These are phyloP conservation scores for Erebia epiphron DNA, from an alignment of 2,888 invertebrate species.

Conservation along the genomic window DNA sequence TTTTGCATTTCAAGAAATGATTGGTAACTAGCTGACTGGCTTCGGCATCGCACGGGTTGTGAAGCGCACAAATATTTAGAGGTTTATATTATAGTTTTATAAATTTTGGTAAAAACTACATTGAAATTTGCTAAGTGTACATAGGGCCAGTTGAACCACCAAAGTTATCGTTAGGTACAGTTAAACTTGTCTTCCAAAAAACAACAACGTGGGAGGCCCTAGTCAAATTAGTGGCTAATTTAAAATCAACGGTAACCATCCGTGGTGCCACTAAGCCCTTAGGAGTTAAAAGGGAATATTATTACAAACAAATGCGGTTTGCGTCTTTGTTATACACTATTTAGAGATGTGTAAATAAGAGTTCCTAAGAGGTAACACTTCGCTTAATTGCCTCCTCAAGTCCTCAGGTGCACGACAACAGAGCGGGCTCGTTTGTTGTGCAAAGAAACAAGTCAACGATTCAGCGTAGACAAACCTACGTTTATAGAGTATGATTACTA, in stretches of 20 bases:
- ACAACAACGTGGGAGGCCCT: too few relatives aligned
- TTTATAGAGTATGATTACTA: background rate
- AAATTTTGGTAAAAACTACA: too few relatives aligned
- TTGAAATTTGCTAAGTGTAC: too few relatives aligned
- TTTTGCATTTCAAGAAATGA: background rate
- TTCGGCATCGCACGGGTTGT: too few relatives aligned
- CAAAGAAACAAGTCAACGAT: slow-evolving; percentile 13
- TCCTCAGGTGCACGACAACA: slow-evolving; percentile 4
- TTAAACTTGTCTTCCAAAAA: too few relatives aligned
- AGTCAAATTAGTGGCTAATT: too few relatives aligned
- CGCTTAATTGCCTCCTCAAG: slow-evolving; percentile 22
- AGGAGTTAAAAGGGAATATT: too few relatives aligned
- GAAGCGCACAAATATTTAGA: too few relatives aligned
- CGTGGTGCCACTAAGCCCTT: too few relatives aligned
- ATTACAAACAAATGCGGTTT: background rate
- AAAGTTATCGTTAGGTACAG: background rate
- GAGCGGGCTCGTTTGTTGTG: slow-evolving; percentile 19
- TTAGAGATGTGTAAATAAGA: background rate
- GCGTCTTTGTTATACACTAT: background rate
- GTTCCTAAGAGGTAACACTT: slow-evolving; percentile 18
- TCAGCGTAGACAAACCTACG: slow-evolving; percentile 40
- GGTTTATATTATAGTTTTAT: too few relatives aligned
- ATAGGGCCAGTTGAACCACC: background rate
- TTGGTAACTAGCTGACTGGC: background rate
- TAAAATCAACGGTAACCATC: too few relatives aligned